Conservation (phyloP, 1,140 invertebrate species). For the Thereuonema tuberculata region DNA sequence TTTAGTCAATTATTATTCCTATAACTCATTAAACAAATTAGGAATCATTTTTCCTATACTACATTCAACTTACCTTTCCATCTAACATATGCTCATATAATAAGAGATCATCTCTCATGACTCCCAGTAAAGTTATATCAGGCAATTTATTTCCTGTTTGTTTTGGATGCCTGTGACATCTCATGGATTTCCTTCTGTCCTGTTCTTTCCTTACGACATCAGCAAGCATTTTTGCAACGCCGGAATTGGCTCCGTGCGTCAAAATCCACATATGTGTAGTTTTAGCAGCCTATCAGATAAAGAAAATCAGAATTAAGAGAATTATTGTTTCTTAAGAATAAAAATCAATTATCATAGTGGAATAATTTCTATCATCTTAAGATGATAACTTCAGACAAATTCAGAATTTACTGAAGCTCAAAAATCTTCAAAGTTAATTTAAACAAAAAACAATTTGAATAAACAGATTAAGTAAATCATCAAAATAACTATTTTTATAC, state of each 20-base stretch:
- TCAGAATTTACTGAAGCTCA: too few relatives aligned
- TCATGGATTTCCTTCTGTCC: slow-evolving; percentile 13
- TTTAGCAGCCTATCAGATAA: slow-evolving; percentile 25
- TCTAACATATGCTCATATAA: slow-evolving; percentile 5
- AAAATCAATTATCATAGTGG: background rate
- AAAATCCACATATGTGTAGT: slow-evolving; percentile 35
- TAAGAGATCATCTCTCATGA: background rate
- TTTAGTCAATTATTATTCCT: too few relatives aligned
- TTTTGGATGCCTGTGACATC: slow-evolving; percentile 20
- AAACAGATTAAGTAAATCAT: too few relatives aligned
- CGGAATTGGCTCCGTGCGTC: slow-evolving; percentile 31
- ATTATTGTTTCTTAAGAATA: background rate
- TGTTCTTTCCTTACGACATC: slow-evolving; percentile 30
- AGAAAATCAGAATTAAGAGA: background rate
- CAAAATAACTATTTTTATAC: too few relatives aligned
- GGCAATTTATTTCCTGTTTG: slow-evolving; percentile 11
- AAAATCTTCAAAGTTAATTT: too few relatives aligned
- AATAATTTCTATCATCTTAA: background rate
- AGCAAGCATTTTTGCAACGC: slow-evolving; percentile 30
- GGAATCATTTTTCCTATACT: too few relatives aligned
- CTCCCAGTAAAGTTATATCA: slow-evolving; percentile 8
- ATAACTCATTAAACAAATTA: too few relatives aligned
- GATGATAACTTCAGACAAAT: too few relatives aligned
- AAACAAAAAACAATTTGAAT: too few relatives aligned
- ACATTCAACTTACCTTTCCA: slow-evolving; percentile 9